Conservation (phyloP, 2,888 invertebrate genomes). For the Thymelicus sylvestris region DNA sequence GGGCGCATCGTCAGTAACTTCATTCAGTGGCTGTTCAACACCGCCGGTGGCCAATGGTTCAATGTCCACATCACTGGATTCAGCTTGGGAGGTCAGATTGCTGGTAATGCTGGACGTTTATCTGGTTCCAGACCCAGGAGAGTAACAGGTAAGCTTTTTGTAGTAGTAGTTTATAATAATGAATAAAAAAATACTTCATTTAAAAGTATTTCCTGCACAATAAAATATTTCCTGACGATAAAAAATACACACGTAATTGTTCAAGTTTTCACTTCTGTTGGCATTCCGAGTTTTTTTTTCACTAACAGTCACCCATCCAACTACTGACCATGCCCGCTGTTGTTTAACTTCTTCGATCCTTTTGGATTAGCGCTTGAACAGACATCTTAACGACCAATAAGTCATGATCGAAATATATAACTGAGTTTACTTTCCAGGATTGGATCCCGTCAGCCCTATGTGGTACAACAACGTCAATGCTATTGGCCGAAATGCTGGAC, state of each 20-base stretch:
- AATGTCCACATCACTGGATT: constrained; percentile 67
- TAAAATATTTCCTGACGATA: too few relatives aligned
- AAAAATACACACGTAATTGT: too few relatives aligned
- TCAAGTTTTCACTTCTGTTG: too few relatives aligned
- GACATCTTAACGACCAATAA: background rate
- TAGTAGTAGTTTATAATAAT: too few relatives aligned
- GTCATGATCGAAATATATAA: too few relatives aligned
- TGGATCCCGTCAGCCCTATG: constrained; percentile 61
- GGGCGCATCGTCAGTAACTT: constrained; percentile 62
- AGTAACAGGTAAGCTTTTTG: constrained; percentile 50
- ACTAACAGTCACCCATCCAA: too few relatives aligned
- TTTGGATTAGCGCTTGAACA: too few relatives aligned
- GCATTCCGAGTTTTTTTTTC: too few relatives aligned
- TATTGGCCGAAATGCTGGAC: constrained; percentile 45
- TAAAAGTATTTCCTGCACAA: too few relatives aligned
- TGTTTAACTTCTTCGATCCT: too few relatives aligned
- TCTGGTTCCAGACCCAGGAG: constrained; percentile 45
- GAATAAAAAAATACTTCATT: too few relatives aligned
- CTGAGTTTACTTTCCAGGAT: constrained; percentile 49
- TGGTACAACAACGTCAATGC: constrained; percentile 52
- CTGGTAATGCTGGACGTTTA: constrained; percentile 54
- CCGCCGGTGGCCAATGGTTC: constrained; percentile 61
- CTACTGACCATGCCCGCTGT: too few relatives aligned
- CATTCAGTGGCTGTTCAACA: constrained; percentile 59
- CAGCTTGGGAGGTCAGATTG: constrained; percentile 66